Base-by-base conservation (phyloP, 2,113 vertebrate genomes). In the Origma solitaria region DNA sequence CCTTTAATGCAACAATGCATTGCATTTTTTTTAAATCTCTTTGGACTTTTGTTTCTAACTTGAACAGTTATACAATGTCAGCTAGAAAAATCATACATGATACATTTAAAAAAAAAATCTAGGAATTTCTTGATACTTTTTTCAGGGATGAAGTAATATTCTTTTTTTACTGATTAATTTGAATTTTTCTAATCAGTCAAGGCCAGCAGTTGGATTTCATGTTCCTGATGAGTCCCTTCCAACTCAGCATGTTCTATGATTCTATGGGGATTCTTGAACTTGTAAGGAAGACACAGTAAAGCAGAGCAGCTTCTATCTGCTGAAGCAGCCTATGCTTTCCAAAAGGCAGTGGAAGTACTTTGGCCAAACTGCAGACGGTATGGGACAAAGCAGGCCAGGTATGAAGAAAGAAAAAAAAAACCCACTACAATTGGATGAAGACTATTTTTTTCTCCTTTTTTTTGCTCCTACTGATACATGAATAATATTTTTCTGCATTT, bases 1-100 rank as follows among this genome's bases (percentile, higher is more conserved):
- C 27, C 5, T 42, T 64, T 60, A 80, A 44, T 70, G 35, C 2
- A 80, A 25, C 3, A 71, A 23, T 35, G 4, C 7, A 30, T 54
- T 37, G 37, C 1, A 1, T 6, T 27, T 37, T 47, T 16, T 6
- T 5, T 19, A n/a, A 68, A 66, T 45, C 2, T 58, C 3, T 10
- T 49, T 25, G 2, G 0, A 1, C 21, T 51, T 31, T 16, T 62
- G 13, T 18, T 54, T 77, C 49, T 50, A 54, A n/a, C 23, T 54
- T 76, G 9, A 61, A 38, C 1, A 6, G 4, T 53, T 69, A 66
- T 25, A 14, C 15, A 44, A 45, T 2, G 0, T 53, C 45, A 87
- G 11, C 10, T 40, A 53, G 11, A 28, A 83, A 79, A 76, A 60
- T 62, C 9, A 19, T 35, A 23, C 11, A 33, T 0, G 1, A 19